These are phyloP conservation scores for Odiellus spinosus DNA, from an alignment of 2,888 invertebrate genomes.

Conservation along the genomic window DNA sequence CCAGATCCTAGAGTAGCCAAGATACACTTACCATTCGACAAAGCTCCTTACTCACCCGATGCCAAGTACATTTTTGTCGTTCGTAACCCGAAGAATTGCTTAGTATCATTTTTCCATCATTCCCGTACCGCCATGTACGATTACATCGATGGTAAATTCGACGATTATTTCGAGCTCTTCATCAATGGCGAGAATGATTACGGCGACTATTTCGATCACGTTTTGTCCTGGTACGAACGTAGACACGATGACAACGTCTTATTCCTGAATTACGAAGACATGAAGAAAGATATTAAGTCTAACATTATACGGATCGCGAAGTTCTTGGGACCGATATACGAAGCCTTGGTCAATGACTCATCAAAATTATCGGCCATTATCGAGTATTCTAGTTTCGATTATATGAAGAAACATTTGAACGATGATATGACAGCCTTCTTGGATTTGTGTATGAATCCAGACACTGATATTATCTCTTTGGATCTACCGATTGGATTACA, in stretches of 20 bases:
- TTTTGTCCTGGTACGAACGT: constrained; percentile 15
- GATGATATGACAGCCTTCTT: not conserved
- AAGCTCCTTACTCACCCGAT: constrained; percentile 11
- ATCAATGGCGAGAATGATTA: constrained; percentile 26
- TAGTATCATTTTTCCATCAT: constrained; percentile 32
- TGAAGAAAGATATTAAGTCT: constrained; percentile 24
- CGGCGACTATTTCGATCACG: constrained; percentile 18
- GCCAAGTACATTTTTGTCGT: constrained; percentile 29
- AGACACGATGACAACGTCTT: constrained; percentile 25
- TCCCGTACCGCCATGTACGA: constrained; percentile 4
- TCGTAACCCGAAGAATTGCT: constrained; percentile 33
- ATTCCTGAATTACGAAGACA: constrained; percentile 30
- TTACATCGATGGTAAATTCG: constrained; percentile 17
- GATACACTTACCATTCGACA: constrained; percentile 23
- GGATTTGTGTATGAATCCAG: not conserved
- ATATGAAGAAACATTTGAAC: constrained; percentile 9
- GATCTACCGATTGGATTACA: constrained; percentile 9
- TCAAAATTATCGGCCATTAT: constrained; percentile 8
- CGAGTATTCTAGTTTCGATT: constrained; percentile 8
- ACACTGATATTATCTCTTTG: not conserved
- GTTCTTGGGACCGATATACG: constrained; percentile 17
- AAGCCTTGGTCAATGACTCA: constrained; percentile 8
- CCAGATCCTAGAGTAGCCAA: constrained; percentile 16
- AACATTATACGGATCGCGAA: constrained; percentile 18
- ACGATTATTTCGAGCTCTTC: constrained; percentile 31